A percentile compares a stretch with the other conserved stretches of the same genome.
Conservation (phyloP, 2,113 vertebrate species). For the Cyanoramphus novaezelandiae region DNA sequence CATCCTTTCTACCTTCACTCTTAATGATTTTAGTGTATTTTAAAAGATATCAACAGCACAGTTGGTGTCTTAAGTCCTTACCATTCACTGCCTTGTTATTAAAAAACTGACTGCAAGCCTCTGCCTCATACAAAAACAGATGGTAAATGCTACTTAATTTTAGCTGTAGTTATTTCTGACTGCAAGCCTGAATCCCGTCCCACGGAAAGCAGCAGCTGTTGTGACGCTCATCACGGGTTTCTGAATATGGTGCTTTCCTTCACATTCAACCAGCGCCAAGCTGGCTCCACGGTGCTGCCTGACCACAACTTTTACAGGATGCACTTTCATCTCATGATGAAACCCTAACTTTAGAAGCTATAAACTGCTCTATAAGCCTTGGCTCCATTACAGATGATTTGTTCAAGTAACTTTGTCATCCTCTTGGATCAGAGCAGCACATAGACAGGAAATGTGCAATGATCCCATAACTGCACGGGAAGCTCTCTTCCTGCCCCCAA, state of each 20-base stretch:
- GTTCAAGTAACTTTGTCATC: neutral
- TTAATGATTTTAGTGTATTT: neutral
- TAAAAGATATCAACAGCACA: neutral
- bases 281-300: neutral
- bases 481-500: neutral
- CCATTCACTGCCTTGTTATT: neutral
- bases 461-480: rapidly evolving
- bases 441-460: neutral
- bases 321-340: neutral
- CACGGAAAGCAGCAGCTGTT: conserved; percentile 35
- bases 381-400: neutral
- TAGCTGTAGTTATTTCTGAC: conserved; percentile 61
- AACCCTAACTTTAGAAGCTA: neutral
- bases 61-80: neutral
- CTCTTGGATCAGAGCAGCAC: neutral
- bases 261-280: neutral
- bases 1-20: neutral
- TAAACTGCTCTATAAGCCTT: neutral
- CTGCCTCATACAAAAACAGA: neutral
- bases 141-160: conserved; percentile 55
- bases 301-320: neutral
- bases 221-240: neutral
- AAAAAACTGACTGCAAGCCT: neutral
- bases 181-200: neutral
- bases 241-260: neutral